A percentile compares a stretch with the other conserved stretches of the same genome.
These are phyloP conservation scores for Micrastur ruficollis DNA, from an alignment of 2,797 vertebrate species.

Conservation along the genomic window DNA sequence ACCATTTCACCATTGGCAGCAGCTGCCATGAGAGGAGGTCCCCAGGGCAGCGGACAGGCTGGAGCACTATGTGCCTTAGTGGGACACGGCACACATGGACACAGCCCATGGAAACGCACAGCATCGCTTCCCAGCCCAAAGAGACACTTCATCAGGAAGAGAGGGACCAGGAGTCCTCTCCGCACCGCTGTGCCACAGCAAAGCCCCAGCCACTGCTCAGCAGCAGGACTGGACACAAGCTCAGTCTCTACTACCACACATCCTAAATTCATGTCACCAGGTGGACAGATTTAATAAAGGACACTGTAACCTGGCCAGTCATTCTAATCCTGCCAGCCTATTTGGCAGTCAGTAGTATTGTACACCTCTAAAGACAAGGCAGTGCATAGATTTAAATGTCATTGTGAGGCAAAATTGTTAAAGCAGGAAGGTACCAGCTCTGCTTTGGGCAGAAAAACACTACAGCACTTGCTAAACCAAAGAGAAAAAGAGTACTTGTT, in stretches of 20 bases:
- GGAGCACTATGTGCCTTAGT: accelerated
- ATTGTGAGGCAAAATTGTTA: constrained; percentile 14
- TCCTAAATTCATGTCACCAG: background rate
- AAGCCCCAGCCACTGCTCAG: background rate
- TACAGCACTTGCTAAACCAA: background rate
- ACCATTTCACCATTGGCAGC: background rate
- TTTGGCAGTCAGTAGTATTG: background rate
- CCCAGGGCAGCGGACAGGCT: background rate
- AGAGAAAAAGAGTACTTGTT: background rate
- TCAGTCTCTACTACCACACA: background rate
- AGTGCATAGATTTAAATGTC: background rate
- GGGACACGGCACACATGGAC: accelerated
- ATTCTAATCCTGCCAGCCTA: constrained; percentile 12
- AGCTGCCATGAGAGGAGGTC: background rate
- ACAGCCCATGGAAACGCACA: background rate
- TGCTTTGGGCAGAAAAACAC: background rate
- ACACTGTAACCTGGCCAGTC: background rate
- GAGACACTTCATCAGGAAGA: background rate
- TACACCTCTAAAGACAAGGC: background rate
- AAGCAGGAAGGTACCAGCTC: background rate
- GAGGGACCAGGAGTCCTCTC: background rate
- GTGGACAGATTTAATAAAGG: constrained; percentile 8
- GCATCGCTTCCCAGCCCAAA: background rate
- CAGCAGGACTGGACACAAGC: background rate
- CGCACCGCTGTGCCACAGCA: background rate